Conservation (phyloP, 2,888 invertebrate genomes). For the Atherix ibis region DNA sequence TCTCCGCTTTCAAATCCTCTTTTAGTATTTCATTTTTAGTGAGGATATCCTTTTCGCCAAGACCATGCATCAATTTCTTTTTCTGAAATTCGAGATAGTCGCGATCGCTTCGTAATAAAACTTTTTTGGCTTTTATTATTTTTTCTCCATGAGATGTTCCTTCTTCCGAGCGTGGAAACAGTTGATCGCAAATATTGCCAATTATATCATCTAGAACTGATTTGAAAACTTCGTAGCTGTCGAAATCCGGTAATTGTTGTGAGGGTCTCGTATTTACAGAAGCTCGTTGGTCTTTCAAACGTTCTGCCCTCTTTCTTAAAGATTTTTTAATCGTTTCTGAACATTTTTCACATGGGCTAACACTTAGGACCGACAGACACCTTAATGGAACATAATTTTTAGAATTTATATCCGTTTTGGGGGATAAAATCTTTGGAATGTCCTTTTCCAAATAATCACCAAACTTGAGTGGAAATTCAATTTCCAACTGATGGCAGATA, state of each 20-base stretch:
- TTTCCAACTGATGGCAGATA: neutral
- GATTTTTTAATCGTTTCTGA: slow-evolving; percentile 10
- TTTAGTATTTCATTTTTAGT: slow-evolving; percentile 32
- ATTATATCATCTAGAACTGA: slow-evolving; percentile 18
- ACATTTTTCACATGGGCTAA: slow-evolving; percentile 13
- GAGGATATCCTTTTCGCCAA: slow-evolving; percentile 22
- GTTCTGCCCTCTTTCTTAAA: slow-evolving; percentile 3
- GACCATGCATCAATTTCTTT: slow-evolving; percentile 19
- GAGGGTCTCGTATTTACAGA: slow-evolving; percentile 23
- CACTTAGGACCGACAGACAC: slow-evolving; percentile 14
- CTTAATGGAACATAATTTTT: neutral
- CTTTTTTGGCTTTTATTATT: slow-evolving; percentile 20
- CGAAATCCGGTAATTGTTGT: slow-evolving; percentile 17
- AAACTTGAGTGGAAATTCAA: slow-evolving; percentile 6
- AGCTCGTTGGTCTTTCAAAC: slow-evolving; percentile 10
- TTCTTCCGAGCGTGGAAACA: neutral
- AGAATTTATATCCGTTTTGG: neutral
- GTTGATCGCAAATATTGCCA: slow-evolving; percentile 8
- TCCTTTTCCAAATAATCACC: neutral
- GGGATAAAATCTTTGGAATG: neutral
- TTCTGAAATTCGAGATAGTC: slow-evolving; percentile 21
- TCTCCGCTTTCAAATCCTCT: slow-evolving; percentile 37
- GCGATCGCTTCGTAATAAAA: slow-evolving; percentile 23
- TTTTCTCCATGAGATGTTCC: neutral
- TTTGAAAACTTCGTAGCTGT: slow-evolving; percentile 18